Conservation (phyloP, 2,797 vertebrate genomes). For the Hylomyscus alleni region DNA sequence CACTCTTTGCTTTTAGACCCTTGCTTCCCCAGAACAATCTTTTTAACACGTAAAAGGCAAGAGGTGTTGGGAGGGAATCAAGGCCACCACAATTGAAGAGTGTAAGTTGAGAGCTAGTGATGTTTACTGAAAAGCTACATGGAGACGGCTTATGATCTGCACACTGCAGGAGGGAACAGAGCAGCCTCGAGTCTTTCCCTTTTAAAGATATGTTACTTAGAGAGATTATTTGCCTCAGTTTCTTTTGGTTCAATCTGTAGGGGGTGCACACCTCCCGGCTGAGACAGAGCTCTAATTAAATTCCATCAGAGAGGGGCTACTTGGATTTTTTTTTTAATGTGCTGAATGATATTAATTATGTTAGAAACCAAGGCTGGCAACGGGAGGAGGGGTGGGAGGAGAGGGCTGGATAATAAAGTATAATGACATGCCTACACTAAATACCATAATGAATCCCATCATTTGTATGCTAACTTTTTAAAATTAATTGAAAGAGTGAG, state of each 20-base stretch:
- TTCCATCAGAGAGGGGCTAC: neutral
- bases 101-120: neutral
- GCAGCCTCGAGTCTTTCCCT: neutral
- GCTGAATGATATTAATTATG: neutral
- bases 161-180: neutral
- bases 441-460: neutral
- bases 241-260: constrained; percentile 12
- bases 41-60: neutral
- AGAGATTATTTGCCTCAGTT: neutral
- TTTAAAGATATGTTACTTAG: neutral
- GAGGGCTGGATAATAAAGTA: neutral
- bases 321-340: neutral
- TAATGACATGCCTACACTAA: neutral
- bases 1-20: neutral
- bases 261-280: neutral
- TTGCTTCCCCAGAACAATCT: neutral
- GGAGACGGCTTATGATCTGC: neutral
- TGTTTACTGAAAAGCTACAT: neutral
- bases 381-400: no score
- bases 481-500: neutral
- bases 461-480: neutral
- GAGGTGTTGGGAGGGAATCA: neutral
- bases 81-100: neutral
- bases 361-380: constrained; percentile 6
- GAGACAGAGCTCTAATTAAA: neutral